Conservation (phyloP, 2,113 vertebrate genomes). For the Phylloscopus whistleri region DNA sequence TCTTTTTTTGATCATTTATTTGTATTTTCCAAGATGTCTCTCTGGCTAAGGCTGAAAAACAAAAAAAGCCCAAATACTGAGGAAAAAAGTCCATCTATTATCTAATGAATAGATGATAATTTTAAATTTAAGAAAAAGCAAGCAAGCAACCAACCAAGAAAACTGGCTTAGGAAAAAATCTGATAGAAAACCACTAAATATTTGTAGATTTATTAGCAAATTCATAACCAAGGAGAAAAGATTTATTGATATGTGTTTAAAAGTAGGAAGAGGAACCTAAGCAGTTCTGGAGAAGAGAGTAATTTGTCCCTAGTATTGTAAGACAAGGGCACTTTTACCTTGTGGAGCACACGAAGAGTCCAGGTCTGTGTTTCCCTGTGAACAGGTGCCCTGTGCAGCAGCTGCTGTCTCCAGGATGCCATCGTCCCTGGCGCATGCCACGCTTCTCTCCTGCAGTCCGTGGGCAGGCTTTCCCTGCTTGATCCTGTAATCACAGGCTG, state of each 20-base stretch:
- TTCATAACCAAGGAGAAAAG: not conserved
- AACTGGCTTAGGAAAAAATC: not conserved
- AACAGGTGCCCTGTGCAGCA: not conserved
- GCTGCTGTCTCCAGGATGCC: fast-evolving
- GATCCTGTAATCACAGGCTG: not conserved
- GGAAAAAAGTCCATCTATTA: not conserved
- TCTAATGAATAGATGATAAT: not conserved
- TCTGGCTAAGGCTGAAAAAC: conserved; percentile 42
- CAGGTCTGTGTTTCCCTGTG: not conserved
- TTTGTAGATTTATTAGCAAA: not conserved
- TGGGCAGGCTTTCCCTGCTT: not conserved
- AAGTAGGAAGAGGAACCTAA: not conserved
- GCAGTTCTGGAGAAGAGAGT: not conserved
- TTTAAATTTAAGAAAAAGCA: not conserved
- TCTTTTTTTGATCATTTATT: conserved; percentile 78
- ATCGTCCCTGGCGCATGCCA: fast-evolving
- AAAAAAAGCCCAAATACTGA: conserved; percentile 5
- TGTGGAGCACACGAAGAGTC: not conserved
- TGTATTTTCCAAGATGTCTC: conserved; percentile 73
- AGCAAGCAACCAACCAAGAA: fast-evolving
- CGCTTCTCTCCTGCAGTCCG: not conserved
- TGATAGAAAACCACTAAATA: not conserved
- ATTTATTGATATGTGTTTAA: not conserved
- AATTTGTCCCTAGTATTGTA: not conserved
- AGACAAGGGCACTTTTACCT: not conserved